Base-by-base conservation (phyloP, 2,797 vertebrate species). In the Oreochromis mossambicus region DNA sequence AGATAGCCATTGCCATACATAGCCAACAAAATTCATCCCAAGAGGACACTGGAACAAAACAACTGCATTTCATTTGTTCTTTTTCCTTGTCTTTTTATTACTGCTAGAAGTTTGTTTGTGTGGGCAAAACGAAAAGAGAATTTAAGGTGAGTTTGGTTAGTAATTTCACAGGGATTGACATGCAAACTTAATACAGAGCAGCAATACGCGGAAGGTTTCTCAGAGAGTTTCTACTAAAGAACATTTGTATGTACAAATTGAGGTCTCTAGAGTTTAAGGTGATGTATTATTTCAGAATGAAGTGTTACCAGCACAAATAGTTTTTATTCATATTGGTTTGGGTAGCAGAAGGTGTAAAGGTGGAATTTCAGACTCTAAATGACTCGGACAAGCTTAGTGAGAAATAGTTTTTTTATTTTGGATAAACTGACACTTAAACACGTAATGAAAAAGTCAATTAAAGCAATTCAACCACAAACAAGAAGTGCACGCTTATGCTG, bases 1-100 rank as follows among this genome's bases (percentile, higher is more conserved):
- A 91, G 89, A 93, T 91, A 86, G 81, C 58, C 73, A 82, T 19
- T 82, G 58, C 80, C 82, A 73, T 80, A 54, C 73, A 51, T 73
- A 76, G 9, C 34, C 66, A 73, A 63, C 56, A 41, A n/a, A 38
- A 81, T 24, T 79, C 32, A 38, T 79, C 38, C 58, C 36, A 80
- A 78, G 83, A 58, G 46, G 7, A 32, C 26, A 56, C 66, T 52
- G n/a, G 21, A 38, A 80, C 77, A 29, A 79, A 77, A 78, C 26
- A 14, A 70, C 70, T 70, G 50, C 24, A 43, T 87, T 90, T 89
- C 4, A 82, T 78, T 87, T 58, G 51, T 78, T 5, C n/a, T 7
- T 48, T 48, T 48, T 29, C 41, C 5, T 17, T 61, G 34, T 10
- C 70, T n/a, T 83, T 85, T 89, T 38, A 79, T 84, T 87, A 63